Evolutionary conservation across 2,113 vertebrate species (phyloP).

Genomic region (Natator depressus): DNA sequence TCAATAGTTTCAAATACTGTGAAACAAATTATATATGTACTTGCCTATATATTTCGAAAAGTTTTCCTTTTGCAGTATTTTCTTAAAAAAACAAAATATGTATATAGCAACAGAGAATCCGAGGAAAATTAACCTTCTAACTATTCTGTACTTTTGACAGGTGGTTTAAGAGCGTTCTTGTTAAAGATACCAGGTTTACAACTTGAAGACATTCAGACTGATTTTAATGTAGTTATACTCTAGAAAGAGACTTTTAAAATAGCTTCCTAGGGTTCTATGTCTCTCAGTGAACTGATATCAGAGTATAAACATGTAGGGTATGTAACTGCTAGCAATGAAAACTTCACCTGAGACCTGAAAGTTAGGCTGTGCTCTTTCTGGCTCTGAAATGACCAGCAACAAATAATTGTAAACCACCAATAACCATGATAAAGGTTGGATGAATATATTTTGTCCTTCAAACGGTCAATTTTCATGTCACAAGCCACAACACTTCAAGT

Average conservation of each 20-base stretch:
- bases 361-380: background rate
- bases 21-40: background rate
- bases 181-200: background rate
- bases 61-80: background rate
- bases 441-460: background rate
- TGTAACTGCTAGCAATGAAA: background rate
- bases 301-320: background rate
- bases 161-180: background rate
- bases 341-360: background rate
- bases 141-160: background rate
- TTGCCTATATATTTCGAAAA: background rate
- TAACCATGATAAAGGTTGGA: background rate
- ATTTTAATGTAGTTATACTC: background rate
- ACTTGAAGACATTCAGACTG: background rate
- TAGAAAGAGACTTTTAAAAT: background rate
- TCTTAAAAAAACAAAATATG: background rate
- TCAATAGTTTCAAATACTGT: background rate
- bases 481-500: background rate
- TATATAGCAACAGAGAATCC: background rate
- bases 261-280: background rate
- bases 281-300: background rate
- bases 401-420: background rate
- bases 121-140: background rate
- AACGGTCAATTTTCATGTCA: background rate
- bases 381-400: background rate